Percentiles rank a stretch among this genome's conserved stretches.
These are phyloP conservation scores for Cassiopea xamachana DNA, from an alignment of 30 jellyfish, hydroid and myxozoan species.

Conservation along the genomic window DNA sequence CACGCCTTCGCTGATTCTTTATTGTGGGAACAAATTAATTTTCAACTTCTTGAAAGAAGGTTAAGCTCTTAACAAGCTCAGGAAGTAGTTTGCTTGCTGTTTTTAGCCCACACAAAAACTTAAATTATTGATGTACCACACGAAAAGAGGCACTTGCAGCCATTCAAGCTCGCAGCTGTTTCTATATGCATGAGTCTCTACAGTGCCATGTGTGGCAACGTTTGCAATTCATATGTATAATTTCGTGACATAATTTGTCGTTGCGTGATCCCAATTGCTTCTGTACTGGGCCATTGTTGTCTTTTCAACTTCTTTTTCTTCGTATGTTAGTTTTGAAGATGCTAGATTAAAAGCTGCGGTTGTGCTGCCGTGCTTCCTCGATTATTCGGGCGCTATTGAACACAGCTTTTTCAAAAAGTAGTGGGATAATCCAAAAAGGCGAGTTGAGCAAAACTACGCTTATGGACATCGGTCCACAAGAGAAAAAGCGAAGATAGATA, in stretches of 20 bases:
- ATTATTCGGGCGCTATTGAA: too few species aligned
- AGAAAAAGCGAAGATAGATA: too few species aligned
- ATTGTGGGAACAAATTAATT: neutral
- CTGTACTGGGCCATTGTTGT: neutral
- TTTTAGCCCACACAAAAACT: neutral
- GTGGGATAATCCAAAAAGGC: too few species aligned
- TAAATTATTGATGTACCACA: neutral
- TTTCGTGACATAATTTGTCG: neutral
- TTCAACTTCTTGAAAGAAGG: neutral
- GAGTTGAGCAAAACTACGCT: too few species aligned
- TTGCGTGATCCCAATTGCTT: neutral
- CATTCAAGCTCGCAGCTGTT: neutral
- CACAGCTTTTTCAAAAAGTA: too few species aligned
- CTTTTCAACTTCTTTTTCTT: neutral
- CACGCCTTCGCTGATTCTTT: neutral
- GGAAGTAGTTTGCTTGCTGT: neutral
- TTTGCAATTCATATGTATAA: neutral
- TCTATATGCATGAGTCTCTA: neutral
- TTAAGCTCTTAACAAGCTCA: neutral
- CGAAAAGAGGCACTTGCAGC: neutral
- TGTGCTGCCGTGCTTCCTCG: neutral
- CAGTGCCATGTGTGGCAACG: neutral
- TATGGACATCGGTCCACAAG: too few species aligned
- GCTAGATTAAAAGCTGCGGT: neutral
- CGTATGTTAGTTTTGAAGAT: neutral